Conservation (phyloP, 2,888 invertebrate genomes). For the Craniophora ligustri region DNA sequence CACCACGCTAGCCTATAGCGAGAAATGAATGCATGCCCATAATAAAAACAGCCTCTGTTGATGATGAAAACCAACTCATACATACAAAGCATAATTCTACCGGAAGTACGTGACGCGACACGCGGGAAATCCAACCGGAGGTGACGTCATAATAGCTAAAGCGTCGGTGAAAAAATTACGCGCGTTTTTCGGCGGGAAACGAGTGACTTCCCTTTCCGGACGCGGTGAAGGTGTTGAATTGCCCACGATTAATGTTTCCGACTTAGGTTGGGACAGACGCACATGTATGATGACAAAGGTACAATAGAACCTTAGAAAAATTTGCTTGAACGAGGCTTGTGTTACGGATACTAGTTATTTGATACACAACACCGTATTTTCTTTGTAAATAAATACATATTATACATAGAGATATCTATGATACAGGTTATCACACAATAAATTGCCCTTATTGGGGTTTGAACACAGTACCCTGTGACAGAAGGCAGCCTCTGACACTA, state of each 20-base stretch:
- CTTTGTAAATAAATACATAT: no score
- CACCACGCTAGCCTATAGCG: no score
- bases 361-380: no score
- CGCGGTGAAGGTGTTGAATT: constrained; percentile 59
- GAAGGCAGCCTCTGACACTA: no score
- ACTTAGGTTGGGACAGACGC: constrained; percentile 9
- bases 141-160: constrained; percentile 79
- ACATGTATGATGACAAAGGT: background rate
- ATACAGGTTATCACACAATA: no score
- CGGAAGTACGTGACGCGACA: constrained; percentile 65
- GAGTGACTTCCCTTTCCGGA: constrained; percentile 76
- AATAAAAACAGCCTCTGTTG: constrained; percentile 24
- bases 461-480: no score
- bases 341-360: no score
- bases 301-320: no score
- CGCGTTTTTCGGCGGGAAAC: constrained; percentile 82
- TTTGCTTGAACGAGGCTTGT: no score
- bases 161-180: constrained; percentile 79
- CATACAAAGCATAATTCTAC: constrained; percentile 32
- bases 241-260: constrained; percentile 42
- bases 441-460: no score
- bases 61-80: constrained; percentile 33
- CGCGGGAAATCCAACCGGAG: constrained; percentile 77
- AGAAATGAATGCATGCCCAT: no score
- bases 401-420: no score